Conservation (phyloP, 1,140 invertebrate species). For the Aradophagus sp. region DNA sequence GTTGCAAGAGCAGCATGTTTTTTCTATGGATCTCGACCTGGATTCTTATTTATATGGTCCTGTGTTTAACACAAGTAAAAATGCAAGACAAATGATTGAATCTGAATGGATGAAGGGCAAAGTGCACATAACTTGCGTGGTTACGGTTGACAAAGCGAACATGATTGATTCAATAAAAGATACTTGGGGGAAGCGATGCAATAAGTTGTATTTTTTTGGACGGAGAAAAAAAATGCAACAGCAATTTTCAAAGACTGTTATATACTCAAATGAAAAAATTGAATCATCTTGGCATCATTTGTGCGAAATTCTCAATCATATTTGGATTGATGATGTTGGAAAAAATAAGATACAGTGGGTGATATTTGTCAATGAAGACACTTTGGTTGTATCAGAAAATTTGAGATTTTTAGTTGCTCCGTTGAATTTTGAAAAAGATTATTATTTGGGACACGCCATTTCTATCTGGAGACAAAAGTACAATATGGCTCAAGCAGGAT, state of each 20-base stretch:
- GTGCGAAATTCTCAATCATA: slow-evolving; percentile 68
- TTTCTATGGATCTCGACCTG: slow-evolving; percentile 51
- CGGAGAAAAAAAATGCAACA: slow-evolving; percentile 30
- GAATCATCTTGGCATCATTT: slow-evolving; percentile 73
- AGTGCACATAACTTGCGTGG: slow-evolving; percentile 67
- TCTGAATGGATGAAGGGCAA: slow-evolving; percentile 65
- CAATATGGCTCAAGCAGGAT: slow-evolving; percentile 75
- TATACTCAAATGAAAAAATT: slow-evolving; percentile 63
- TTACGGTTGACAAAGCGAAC: slow-evolving; percentile 67
- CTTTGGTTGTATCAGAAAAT: slow-evolving; percentile 75
- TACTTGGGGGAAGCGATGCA: slow-evolving; percentile 70
- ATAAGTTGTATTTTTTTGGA: slow-evolving; percentile 68
- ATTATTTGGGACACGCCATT: slow-evolving; percentile 75
- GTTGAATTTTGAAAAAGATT: slow-evolving; percentile 64
- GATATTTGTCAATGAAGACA: slow-evolving; percentile 74
- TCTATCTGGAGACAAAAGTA: slow-evolving; percentile 73
- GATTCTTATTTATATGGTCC: slow-evolving; percentile 62
- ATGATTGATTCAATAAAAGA: slow-evolving; percentile 60
- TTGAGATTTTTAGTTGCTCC: slow-evolving; percentile 70
- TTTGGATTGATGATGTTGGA: slow-evolving; percentile 57
- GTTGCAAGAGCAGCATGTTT: slow-evolving; percentile 57
- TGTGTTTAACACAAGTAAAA: not conserved
- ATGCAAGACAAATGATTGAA: slow-evolving; percentile 50
- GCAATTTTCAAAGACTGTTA: slow-evolving; percentile 54
- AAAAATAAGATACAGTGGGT: slow-evolving; percentile 66